A percentile compares a stretch with the other conserved stretches of the same genome.
These are phyloP conservation scores for Magallana nippona DNA, from an alignment of 2,888 invertebrate species.

Conservation along the genomic window DNA sequence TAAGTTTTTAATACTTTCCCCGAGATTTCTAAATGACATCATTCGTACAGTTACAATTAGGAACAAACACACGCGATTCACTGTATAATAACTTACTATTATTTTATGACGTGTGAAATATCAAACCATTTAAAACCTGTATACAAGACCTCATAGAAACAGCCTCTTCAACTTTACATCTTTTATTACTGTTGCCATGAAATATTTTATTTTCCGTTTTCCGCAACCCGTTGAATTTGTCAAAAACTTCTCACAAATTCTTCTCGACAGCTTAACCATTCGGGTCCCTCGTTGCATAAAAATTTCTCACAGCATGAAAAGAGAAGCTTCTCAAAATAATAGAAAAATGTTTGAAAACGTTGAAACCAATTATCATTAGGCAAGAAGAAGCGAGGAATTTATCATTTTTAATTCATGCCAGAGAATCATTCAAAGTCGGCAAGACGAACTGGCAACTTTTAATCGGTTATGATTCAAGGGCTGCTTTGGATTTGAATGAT, in stretches of 20 bases:
- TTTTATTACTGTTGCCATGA: no score
- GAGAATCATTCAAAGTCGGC: background rate
- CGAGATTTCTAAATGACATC: no score
- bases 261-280: background rate
- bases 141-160: no score
- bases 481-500: background rate
- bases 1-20: no score
- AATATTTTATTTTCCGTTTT: no score
- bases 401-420: slow-evolving; percentile 18
- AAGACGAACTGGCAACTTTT: background rate
- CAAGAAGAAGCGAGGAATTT: background rate
- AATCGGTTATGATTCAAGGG: background rate
- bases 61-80: no score
- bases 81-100: no score
- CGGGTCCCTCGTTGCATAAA: background rate
- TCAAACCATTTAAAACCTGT: no score
- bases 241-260: background rate
- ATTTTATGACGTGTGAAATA: no score
- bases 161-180: no score
- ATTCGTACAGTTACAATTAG: no score
- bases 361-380: slow-evolving; percentile 19
- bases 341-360: slow-evolving; percentile 24
- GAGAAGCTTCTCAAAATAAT: slow-evolving; percentile 20
- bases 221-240: background rate
- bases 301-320: slow-evolving; percentile 5